Conservation (phyloP, 2,888 invertebrate species). For the Ennomos quercinarius region DNA sequence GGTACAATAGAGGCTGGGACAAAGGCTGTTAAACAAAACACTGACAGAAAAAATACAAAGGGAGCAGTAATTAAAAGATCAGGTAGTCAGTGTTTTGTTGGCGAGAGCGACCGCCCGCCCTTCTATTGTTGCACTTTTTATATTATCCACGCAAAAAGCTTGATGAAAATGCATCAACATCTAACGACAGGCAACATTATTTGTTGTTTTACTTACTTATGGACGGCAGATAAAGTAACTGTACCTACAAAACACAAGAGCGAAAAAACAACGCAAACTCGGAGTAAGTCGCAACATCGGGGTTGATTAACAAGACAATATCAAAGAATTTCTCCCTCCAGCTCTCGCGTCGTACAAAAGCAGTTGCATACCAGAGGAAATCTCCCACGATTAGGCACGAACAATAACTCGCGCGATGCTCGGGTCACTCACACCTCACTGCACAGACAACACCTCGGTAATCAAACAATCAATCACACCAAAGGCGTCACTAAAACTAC, state of each 20-base stretch:
- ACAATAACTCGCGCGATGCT: conserved; percentile 48
- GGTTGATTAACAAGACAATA: conserved; percentile 5
- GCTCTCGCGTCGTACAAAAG: conserved; percentile 48
- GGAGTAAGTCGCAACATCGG: not conserved
- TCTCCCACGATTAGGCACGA: conserved; percentile 62
- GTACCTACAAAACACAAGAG: not conserved
- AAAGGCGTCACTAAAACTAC: conserved; percentile 44
- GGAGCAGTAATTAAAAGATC: conserved; percentile 66
- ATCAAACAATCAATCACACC: conserved; percentile 59
- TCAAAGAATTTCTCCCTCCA: conserved; percentile 48
- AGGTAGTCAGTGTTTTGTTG: conserved; percentile 59
- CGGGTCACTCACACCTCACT: conserved; percentile 59
- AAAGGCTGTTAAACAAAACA: conserved; percentile 52
- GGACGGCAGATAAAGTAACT: not conserved
- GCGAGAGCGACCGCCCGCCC: conserved; percentile 48
- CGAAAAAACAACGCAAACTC: not conserved
- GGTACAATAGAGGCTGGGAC: conserved; percentile 40
- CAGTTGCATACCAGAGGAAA: conserved; percentile 66
- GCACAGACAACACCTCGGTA: conserved; percentile 49
- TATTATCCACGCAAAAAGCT: conserved; percentile 13
- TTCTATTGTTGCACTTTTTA: conserved; percentile 42
- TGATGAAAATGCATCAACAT: conserved; percentile 41
- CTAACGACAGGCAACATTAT: not conserved
- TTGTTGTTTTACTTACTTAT: not conserved
- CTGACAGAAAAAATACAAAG: conserved; percentile 53